A percentile compares a stretch with the other conserved stretches of the same genome.
Evolutionary conservation across 2,888 invertebrate genomes (phyloP).

Genomic region (Lysandra coridon): DNA sequence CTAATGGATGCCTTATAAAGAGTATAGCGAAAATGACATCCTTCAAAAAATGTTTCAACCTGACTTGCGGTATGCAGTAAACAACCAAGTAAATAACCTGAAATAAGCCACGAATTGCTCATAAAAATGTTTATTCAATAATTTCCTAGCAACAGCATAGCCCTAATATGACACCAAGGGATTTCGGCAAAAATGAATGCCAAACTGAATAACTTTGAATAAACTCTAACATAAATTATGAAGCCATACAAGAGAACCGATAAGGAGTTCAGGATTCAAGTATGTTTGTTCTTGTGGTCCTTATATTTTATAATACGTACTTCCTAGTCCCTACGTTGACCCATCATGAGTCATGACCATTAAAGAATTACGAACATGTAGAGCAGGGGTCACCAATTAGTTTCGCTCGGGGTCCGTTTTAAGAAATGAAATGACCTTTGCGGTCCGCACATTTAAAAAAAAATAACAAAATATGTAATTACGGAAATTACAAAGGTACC

Average conservation of each 20-base stretch:
- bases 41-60: background rate
- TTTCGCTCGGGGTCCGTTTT: too few relatives aligned
- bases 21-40: background rate
- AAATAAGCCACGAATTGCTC: background rate
- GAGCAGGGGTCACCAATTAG: too few relatives aligned
- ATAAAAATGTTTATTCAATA: constrained; percentile 12
- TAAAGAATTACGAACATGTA: too few relatives aligned
- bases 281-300: constrained; percentile 44
- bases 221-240: constrained; percentile 47
- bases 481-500: too few relatives aligned
- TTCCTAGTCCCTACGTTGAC: too few relatives aligned
- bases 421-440: too few relatives aligned
- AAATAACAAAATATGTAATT: too few relatives aligned
- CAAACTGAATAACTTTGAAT: background rate
- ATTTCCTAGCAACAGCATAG: background rate
- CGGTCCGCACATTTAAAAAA: too few relatives aligned
- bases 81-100: background rate
- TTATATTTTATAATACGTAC: too few relatives aligned
- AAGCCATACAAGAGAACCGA: constrained; percentile 70
- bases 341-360: too few relatives aligned
- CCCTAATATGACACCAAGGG: background rate
- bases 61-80: too few relatives aligned
- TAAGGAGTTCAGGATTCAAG: constrained; percentile 69
- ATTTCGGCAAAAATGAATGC: background rate
- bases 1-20: too few relatives aligned